Conservation (phyloP, 2,888 invertebrate species). For the Orchesellides sinensis region DNA sequence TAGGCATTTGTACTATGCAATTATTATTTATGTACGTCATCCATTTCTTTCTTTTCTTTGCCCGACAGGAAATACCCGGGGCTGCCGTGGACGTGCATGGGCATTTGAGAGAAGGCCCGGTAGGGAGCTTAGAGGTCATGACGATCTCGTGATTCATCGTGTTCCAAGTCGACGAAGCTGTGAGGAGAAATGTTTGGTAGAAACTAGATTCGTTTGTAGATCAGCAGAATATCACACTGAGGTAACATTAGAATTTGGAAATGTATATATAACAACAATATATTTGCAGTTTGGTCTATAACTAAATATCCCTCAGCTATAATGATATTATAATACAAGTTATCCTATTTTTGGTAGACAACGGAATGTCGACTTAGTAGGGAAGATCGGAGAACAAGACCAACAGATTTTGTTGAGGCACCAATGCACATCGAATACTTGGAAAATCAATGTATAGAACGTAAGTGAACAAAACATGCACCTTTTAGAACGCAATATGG, state of each 20-base stretch:
- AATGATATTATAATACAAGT: not conserved
- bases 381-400: slow-evolving; percentile 78
- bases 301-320: too few species aligned
- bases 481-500: too few species aligned
- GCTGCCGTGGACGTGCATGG: slow-evolving; percentile 77
- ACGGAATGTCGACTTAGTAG: slow-evolving; percentile 78
- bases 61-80: slow-evolving; percentile 71
- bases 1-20: too few species aligned
- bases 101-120: slow-evolving; percentile 79
- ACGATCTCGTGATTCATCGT: slow-evolving; percentile 77
- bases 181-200: slow-evolving; percentile 78
- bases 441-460: slow-evolving; percentile 80
- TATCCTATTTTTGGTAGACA: slow-evolving; percentile 70
- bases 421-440: slow-evolving; percentile 78
- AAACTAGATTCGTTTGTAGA: slow-evolving; percentile 77
- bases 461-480: too few species aligned
- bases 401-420: slow-evolving; percentile 77
- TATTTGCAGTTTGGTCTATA: too few species aligned
- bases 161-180: slow-evolving; percentile 79
- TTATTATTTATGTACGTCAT: too few species aligned
- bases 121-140: slow-evolving; percentile 78
- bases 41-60: slow-evolving; percentile 32
- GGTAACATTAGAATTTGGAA: too few species aligned
- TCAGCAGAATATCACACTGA: slow-evolving; percentile 79
- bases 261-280: slow-evolving; percentile 10